Base-by-base conservation (phyloP, 1,140 invertebrate genomes). In the Planococcus citri region DNA sequence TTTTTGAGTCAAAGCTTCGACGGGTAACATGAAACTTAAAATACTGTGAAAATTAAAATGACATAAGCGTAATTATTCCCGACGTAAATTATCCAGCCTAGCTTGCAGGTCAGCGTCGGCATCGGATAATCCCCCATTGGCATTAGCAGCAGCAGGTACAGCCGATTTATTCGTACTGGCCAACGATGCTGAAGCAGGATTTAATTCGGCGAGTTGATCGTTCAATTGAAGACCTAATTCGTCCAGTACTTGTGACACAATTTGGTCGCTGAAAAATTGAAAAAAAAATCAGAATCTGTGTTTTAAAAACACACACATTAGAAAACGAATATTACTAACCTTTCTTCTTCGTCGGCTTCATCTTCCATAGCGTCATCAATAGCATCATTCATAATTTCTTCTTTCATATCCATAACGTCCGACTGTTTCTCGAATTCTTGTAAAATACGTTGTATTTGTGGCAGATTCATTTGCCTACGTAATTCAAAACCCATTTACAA, bases 341-440 rank as follows among this genome's bases (percentile, higher is more conserved):
- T 96, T 83, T 99, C 97, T 78, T 98, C 95, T 79, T 99, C 97
- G 78, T 99, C 97, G 41, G 88, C 95, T 78, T 97, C 96, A 75
- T 94, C 97, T 73, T 94, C 97, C 88, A 99, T 95, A 1, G 96
- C 97, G 82, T 98, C 97, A 80, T 99, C 97, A 75, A 99, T 98
- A 8, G 94, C 96, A 81, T 99, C 97, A 80, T 95, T 97, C 88
- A 99, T 99, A 85, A 99, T 96, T 81, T 99, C 97, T 81, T 99
- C 97, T 77, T 99, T 99, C 96, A 99, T 99, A 78, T 99, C 97
- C 97, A 99, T 99, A 71, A 99, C 98, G 81, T 98, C 96, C 0
- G 94, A 95, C 77, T 99, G 97, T 76, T 97, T 98, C 80, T 99
- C 97, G 84, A 99, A 99, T 77, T 99, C 97, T 84, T 94, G 90